phyloP scores from a whole-genome alignment of 2,888 invertebrate species.

The Acronicta alni region DNA sequence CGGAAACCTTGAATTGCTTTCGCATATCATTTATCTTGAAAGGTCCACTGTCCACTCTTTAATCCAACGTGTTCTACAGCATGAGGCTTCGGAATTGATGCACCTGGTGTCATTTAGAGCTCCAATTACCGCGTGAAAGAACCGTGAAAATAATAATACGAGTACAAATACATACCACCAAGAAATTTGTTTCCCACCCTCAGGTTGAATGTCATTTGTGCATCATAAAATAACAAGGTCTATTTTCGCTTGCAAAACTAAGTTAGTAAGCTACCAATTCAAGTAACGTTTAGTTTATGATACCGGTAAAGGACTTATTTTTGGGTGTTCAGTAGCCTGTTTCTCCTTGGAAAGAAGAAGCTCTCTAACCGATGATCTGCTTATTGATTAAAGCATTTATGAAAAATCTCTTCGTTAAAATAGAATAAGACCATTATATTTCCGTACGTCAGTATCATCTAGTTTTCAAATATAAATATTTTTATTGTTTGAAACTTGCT shows the following conservation, averaged over 20 bases:
- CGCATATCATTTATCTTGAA: neutral
- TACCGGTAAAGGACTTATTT: neutral
- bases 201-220: neutral
- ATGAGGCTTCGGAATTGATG: constrained; percentile 39
- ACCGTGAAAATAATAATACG: constrained; percentile 38
- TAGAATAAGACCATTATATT: too few species aligned
- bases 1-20: neutral
- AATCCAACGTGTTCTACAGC: constrained; percentile 16
- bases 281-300: neutral
- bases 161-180: neutral
- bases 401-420: too few species aligned
- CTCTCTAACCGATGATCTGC: too few species aligned
- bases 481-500: too few species aligned
- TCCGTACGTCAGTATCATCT: too few species aligned
- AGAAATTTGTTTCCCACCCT: neutral
- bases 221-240: constrained; percentile 1
- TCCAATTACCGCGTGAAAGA: constrained; percentile 36
- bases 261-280: neutral
- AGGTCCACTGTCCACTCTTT: constrained; percentile 6
- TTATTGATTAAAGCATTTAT: too few species aligned
- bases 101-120: constrained; percentile 48
- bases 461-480: too few species aligned
- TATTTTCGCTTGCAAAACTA: neutral
- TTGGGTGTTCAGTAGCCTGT: too few species aligned
- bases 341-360: too few species aligned